Evolutionary conservation across 2,888 invertebrate species (phyloP).

Genomic region (Andricus curvator): DNA sequence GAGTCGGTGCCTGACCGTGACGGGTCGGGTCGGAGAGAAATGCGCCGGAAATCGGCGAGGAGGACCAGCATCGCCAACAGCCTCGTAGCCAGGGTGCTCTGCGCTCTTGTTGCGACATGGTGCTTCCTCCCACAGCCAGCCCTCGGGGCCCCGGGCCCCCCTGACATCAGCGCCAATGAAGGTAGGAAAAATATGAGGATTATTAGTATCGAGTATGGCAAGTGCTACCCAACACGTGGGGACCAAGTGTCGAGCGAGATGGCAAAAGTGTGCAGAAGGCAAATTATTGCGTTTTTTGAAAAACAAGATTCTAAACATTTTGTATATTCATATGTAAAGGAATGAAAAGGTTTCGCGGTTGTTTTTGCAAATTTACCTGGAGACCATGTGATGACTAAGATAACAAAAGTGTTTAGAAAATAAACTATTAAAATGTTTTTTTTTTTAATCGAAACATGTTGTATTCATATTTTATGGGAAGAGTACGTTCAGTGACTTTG

Average conservation of each 20-base stretch:
- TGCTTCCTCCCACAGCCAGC: constrained; percentile 64
- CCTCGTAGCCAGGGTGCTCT: constrained; percentile 60
- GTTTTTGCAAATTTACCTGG: too few species aligned
- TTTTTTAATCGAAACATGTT: too few species aligned
- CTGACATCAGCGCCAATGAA: constrained; percentile 65
- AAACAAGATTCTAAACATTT: too few species aligned
- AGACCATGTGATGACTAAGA: too few species aligned
- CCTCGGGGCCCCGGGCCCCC: constrained; percentile 70
- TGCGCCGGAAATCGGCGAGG: constrained; percentile 37
- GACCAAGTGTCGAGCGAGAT: background rate
- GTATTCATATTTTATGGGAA: too few species aligned
- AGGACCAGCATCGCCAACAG: constrained; percentile 48
- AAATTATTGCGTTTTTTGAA: too few species aligned
- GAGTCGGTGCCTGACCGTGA: constrained; percentile 44
- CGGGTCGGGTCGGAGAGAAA: constrained; percentile 41
- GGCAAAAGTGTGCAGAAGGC: too few species aligned
- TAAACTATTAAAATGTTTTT: too few species aligned
- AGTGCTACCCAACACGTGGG: background rate
- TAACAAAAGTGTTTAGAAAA: too few species aligned
- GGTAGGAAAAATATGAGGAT: constrained; percentile 60
- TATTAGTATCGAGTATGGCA: background rate
- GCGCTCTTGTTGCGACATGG: constrained; percentile 64
- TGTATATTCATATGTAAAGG: too few species aligned
- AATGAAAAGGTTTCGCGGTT: too few species aligned
- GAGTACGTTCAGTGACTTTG: too few species aligned